phyloP scores from a whole-genome alignment of 2,113 vertebrate species.

The Rhinolophus sinicus region DNA sequence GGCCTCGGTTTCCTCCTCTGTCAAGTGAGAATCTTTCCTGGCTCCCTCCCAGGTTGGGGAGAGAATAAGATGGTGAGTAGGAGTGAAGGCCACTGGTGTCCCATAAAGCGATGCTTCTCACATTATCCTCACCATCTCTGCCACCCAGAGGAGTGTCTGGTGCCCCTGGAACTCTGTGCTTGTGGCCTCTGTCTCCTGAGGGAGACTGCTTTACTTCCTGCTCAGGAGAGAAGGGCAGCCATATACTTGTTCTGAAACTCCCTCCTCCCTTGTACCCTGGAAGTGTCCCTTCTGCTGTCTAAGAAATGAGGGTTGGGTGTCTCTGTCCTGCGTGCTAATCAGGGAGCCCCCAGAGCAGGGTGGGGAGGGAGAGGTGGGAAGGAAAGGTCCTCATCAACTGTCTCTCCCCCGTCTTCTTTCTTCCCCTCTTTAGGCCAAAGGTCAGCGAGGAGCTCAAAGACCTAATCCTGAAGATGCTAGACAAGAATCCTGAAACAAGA shows the following conservation, averaged over 20 bases:
- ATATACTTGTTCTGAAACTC: neutral
- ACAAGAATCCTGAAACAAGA: conserved; percentile 95
- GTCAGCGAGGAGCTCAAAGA: conserved; percentile 91
- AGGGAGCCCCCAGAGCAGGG: neutral
- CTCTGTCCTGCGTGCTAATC: neutral
- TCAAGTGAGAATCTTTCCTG: neutral
- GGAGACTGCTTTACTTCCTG: neutral
- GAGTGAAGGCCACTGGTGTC: neutral
- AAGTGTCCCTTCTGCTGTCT: neutral
- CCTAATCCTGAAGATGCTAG: conserved; percentile 93
- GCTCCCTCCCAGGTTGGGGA: neutral
- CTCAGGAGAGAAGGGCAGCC: neutral
- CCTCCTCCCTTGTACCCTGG: neutral
- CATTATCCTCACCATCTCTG: neutral
- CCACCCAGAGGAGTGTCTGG: neutral
- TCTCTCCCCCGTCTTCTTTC: neutral
- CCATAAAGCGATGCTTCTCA: neutral
- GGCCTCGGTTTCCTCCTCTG: neutral
- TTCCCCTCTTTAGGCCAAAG: conserved; percentile 84
- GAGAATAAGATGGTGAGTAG: neutral
- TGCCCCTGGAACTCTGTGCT: neutral
- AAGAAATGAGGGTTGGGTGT: neutral
- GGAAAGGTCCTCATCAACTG: neutral
- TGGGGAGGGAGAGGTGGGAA: neutral
- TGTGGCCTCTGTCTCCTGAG: neutral